Evolutionary conservation across 2,888 invertebrate genomes (phyloP), one percentile per base, ranked within the genome.

Genomic region (Ichneumon xanthorius): DNA sequence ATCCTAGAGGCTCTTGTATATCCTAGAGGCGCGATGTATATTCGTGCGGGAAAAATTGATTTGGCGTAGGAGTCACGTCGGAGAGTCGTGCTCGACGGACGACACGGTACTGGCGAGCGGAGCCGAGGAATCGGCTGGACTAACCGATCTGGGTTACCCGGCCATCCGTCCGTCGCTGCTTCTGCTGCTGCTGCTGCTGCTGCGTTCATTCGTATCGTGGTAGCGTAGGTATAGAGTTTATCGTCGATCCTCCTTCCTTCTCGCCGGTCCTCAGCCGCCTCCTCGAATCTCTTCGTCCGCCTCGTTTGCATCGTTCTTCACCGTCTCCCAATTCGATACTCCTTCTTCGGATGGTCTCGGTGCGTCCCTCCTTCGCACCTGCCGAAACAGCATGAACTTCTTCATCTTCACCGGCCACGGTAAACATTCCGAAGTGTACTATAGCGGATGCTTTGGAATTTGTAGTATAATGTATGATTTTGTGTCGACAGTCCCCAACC

Each of bases 81-180:
- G 83, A 86, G 90, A 90, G 90, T 90, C 92, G 89, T 90, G 91
- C 87, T 89, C 93, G 92, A 90, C 92, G 92, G 92, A 90, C 92
- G 89, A 90, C 90, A 91, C 92, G 90, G 88, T 90, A 93, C 93
- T 94, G 93, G 88, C 91, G 86, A 90, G 90, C 89, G 88, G 86
- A 87, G 89, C 88, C 89, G 89, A 87, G 87, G 92, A 90, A 93
- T 93, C 92, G 93, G 88, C 88, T 90, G 89, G 89, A 91, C 91
- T 90, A 90, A 91, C 89, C 93, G 89, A 94, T 94, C 94, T 94
- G 93, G 94, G 94, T 94, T 94, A 94, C 93, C 93, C 94, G 94
- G 94, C 94, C 94, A 94, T 92, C 90, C 90, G 92, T 92, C 93
- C 91, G 90, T 90, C 72, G 77, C 82, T 84, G 72, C 65, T 71